Evolutionary conservation across 2,888 invertebrate genomes (phyloP).

Genomic region (Tanytarsus gracilentus): DNA sequence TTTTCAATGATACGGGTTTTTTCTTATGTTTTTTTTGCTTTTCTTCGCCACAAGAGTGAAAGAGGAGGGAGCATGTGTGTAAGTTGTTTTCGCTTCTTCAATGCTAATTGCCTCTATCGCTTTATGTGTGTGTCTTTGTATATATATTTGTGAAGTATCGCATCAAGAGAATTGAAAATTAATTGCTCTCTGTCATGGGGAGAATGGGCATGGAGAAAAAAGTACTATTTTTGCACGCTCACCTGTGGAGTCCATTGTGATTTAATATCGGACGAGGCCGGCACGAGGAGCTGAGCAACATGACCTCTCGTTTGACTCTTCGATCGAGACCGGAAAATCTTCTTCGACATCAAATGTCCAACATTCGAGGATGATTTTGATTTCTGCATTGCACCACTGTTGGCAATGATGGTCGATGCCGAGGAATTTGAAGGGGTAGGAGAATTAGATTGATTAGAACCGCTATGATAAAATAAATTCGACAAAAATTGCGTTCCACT

Average conservation of each 20-base stretch:
- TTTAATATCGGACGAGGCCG: constrained; percentile 34
- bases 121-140: not conserved
- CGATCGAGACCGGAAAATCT: constrained; percentile 75
- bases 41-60: not conserved
- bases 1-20: constrained; percentile 9
- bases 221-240: constrained; percentile 40
- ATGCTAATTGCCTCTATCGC: constrained; percentile 19
- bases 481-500: constrained; percentile 55
- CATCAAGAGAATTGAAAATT: constrained; percentile 3
- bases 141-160: not conserved
- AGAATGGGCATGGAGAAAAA: not conserved
- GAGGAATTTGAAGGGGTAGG: constrained; percentile 47
- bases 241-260: constrained; percentile 79
- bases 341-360: constrained; percentile 74
- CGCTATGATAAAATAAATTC: constrained; percentile 51
- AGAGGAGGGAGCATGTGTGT: not conserved
- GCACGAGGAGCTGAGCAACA: constrained; percentile 45
- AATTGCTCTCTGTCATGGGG: not conserved
- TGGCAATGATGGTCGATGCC: constrained; percentile 47
- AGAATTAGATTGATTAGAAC: constrained; percentile 31
- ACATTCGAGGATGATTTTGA: constrained; percentile 82
- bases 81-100: not conserved
- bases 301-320: constrained; percentile 65
- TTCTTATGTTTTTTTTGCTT: not conserved
- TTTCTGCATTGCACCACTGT: constrained; percentile 71